Percentiles rank a stretch among this genome's conserved stretches.
These are phyloP conservation scores for Monochamus alternatus DNA, from an alignment of 2,888 invertebrate genomes.

Conservation along the genomic window DNA sequence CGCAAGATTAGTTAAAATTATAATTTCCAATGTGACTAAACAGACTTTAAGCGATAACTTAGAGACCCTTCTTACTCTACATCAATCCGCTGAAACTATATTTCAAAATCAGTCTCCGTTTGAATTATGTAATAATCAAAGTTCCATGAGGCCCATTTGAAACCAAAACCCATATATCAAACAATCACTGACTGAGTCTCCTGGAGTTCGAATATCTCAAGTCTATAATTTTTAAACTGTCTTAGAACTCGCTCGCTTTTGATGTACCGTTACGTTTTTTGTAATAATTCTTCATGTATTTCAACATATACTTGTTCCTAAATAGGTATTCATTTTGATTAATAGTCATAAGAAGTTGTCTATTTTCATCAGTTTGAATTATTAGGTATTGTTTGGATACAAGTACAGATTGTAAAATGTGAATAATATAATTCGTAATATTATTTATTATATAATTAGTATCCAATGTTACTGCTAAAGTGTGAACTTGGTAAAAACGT, in stretches of 20 bases:
- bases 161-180: conserved; percentile 1
- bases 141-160: background rate
- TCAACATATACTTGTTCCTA: background rate
- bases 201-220: background rate
- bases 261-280: background rate
- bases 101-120: background rate
- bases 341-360: background rate
- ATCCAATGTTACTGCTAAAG: no score
- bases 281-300: background rate
- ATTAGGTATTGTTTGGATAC: no score
- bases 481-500: no score
- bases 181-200: background rate
- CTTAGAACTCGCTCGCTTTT: background rate
- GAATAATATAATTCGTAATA: no score
- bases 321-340: background rate
- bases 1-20: background rate
- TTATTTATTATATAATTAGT: no score
- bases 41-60: background rate
- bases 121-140: background rate
- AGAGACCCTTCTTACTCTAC: background rate
- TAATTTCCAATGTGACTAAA: conserved; percentile 20
- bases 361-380: no score
- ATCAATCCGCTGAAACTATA: conserved; percentile 1
- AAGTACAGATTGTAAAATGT: no score
- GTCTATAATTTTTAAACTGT: background rate